These are phyloP conservation scores for Morpho deidamia DNA, from an alignment of 2,888 invertebrate genomes.

Conservation along the genomic window DNA sequence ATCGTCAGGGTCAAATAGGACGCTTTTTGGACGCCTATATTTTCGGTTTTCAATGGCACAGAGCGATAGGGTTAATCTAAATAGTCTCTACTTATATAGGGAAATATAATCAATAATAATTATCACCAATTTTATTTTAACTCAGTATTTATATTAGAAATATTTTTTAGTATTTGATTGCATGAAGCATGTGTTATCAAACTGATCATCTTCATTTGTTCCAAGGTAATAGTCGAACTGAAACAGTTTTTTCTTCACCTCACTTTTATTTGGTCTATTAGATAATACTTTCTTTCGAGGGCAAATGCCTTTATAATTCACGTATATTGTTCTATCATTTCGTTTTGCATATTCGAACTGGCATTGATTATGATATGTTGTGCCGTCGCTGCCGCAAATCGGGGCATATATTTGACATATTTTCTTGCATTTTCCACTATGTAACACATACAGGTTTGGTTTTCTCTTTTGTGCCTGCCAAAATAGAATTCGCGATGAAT, in stretches of 20 bases:
- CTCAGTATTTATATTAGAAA: too few species aligned
- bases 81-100: too few species aligned
- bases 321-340: slow-evolving; percentile 4
- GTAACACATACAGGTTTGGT: slow-evolving; percentile 21
- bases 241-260: too few species aligned
- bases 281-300: not conserved
- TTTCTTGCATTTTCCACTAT: slow-evolving; percentile 25
- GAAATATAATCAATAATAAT: too few species aligned
- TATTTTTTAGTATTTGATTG: not conserved
- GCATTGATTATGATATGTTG: slow-evolving; percentile 29
- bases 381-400: slow-evolving; percentile 26
- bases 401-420: slow-evolving; percentile 26
- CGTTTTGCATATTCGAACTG: slow-evolving; percentile 24
- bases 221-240: too few species aligned
- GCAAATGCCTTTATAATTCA: slow-evolving; percentile 13
- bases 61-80: too few species aligned
- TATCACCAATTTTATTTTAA: too few species aligned
- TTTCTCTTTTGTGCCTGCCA: slow-evolving; percentile 16
- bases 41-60: too few species aligned
- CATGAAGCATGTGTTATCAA: not conserved
- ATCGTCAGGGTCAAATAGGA: too few species aligned
- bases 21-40: too few species aligned
- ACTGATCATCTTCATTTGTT: too few species aligned
- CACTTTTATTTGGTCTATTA: too few species aligned
- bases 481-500: slow-evolving; percentile 17